These are phyloP conservation scores for Acarapis woodi DNA, from an alignment of 1,140 invertebrate species.

Conservation along the genomic window DNA sequence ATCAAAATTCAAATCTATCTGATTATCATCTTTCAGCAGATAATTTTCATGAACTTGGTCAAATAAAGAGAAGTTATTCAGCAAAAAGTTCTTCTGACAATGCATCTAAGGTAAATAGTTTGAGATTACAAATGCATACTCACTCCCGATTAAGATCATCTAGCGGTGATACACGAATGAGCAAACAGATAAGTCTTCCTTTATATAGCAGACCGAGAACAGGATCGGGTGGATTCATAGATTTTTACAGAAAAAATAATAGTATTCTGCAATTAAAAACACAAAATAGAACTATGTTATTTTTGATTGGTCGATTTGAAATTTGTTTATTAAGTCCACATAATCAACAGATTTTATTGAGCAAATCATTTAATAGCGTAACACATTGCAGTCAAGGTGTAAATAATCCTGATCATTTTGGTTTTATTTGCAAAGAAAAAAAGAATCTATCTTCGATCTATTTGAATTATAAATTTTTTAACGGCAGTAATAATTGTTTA, in stretches of 20 bases:
- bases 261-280: constrained; percentile 20
- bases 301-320: constrained; percentile 51
- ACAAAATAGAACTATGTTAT: constrained; percentile 70
- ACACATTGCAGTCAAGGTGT: constrained; percentile 60
- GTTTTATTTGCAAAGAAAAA: constrained; percentile 65
- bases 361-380: constrained; percentile 56
- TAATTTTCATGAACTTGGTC: too few relatives aligned
- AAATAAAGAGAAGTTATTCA: too few relatives aligned
- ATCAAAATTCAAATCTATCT: too few relatives aligned
- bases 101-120: too few relatives aligned
- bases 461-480: too few relatives aligned
- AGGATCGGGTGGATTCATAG: constrained; percentile 4
- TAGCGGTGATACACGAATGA: too few relatives aligned
- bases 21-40: too few relatives aligned
- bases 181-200: constrained; percentile 10
- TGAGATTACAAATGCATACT: background rate
- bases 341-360: constrained; percentile 54
- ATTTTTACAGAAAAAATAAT: constrained; percentile 4
- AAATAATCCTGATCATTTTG: constrained; percentile 52
- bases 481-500: too few relatives aligned
- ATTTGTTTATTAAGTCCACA: constrained; percentile 67
- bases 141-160: background rate
- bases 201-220: constrained; percentile 6
- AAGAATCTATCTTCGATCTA: constrained; percentile 14
- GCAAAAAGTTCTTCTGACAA: too few relatives aligned